Percentiles rank a stretch among this genome's conserved stretches.
These are phyloP conservation scores for Huso huso DNA, from an alignment of 2,797 vertebrate species.

Conservation along the genomic window DNA sequence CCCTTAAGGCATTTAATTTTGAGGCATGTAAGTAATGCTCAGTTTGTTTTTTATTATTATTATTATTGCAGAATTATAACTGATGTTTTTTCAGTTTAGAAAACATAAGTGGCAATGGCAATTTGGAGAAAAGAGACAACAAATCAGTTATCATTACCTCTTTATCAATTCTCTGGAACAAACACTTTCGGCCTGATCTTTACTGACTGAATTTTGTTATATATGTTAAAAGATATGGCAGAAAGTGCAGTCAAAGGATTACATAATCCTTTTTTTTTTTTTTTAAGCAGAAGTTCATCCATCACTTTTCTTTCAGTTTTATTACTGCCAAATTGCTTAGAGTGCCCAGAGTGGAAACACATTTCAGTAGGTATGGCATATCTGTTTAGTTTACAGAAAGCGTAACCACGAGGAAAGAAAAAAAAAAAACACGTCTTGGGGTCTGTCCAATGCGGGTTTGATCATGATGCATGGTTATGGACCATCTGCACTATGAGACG, in stretches of 20 bases:
- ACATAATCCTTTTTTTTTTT: conserved; percentile 44
- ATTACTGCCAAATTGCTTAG: conserved; percentile 43
- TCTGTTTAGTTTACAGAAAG: conserved; percentile 59
- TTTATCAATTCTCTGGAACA: too few species aligned
- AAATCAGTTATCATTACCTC: too few species aligned
- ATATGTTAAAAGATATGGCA: neutral
- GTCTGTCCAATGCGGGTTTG: conserved; percentile 41
- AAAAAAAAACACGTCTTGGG: conserved; percentile 41
- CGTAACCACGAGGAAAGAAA: conserved; percentile 46
- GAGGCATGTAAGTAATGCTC: too few species aligned
- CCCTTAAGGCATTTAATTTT: too few species aligned
- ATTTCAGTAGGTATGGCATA: conserved; percentile 44
- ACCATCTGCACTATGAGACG: conserved; percentile 68
- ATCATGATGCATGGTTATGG: conserved; percentile 70
- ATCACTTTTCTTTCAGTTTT: conserved; percentile 43
- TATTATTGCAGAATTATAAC: too few species aligned
- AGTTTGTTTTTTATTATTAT: too few species aligned
- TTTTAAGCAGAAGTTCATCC: conserved; percentile 33
- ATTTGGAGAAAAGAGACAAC: too few species aligned
- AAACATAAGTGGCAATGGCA: too few species aligned
- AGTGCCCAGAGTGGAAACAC: conserved; percentile 42
- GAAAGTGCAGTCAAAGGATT: conserved; percentile 31
- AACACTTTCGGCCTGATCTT: too few species aligned
- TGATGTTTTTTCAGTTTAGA: too few species aligned
- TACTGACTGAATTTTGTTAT: too few species aligned